Base-by-base conservation (phyloP, 2,888 invertebrate genomes). In the Ellobium chinense region DNA sequence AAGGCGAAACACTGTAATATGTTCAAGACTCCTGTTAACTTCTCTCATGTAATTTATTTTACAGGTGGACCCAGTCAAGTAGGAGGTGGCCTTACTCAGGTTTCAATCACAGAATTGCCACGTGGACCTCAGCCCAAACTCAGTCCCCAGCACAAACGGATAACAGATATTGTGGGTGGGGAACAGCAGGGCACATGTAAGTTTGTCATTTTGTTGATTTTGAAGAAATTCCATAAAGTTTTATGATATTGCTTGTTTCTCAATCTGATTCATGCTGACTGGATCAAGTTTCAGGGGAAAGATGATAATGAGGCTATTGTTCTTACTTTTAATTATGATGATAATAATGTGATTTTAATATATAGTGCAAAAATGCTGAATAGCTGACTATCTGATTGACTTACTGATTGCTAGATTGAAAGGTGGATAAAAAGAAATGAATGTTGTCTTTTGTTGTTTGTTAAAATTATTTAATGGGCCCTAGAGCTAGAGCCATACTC, bases 111-210 rank as follows among this genome's bases (percentile, higher is more conserved):
- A 21, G 89, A 89, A 18, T 62, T 88, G 31, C 81, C 80, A 39
- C 84, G 81, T 39, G 81, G 82, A 14, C 74, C 68, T 5, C 83
- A 84, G 66, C 68, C 83, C 14, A 86, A 85, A 58, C 81, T 73
- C 65, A 87, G 84, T 66, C 87, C 87, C 12, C 84, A 85, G 60
- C 87, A 85, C 72, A 88, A 88, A 73, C 82, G 87, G 9, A 85
- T 87, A 34, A 80, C 84, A 34, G 88, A 88, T 80, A 80, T 88
- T 58, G 82, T 83, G 39, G 83, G 85, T 84, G 81, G 63, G 72
- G 78, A 78, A 12, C 70, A 72, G 2, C 56, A 62, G 12, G 69
- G 56, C 39, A 69, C 76, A 29, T 77, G 81, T 81, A 34, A 82
- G 69, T 76, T 46, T 37, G 2, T 60, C n/a, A 7, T 73, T 9